Conservation (phyloP, 2,113 vertebrate genomes). For the Garra rufa region DNA sequence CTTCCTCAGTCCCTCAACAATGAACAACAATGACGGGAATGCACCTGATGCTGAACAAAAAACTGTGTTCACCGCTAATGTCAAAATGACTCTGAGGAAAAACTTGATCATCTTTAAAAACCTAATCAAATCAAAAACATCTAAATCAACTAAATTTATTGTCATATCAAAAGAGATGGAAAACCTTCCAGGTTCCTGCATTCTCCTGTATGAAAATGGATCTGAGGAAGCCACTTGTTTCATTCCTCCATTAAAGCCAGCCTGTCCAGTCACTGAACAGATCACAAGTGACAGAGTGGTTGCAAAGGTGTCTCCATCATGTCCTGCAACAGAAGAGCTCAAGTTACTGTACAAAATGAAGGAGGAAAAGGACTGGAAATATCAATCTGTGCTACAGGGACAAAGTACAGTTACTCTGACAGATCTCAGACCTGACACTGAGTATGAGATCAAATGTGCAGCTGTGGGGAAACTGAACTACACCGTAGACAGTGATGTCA, state of each 20-base stretch:
- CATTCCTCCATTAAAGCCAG: constrained; percentile 43
- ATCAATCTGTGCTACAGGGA: background rate
- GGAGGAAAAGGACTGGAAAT: constrained; percentile 29
- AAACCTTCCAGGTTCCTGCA: constrained; percentile 1
- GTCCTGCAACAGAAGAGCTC: background rate
- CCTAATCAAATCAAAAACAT: constrained; percentile 10
- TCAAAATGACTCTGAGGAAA: background rate
- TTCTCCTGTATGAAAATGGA: constrained; percentile 49
- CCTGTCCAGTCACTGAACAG: background rate
- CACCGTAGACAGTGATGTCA: background rate
- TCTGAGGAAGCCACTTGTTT: constrained; percentile 26
- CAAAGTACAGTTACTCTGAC: constrained; percentile 12
- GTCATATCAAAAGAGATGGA: constrained; percentile 29
- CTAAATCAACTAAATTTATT: constrained; percentile 8
- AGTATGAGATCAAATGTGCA: constrained; percentile 42
- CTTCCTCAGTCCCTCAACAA: constrained; percentile 22
- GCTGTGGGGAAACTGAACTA: constrained; percentile 12
- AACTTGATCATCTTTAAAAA: background rate
- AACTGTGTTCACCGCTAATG: background rate
- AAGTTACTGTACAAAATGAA: constrained; percentile 10
- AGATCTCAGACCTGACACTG: constrained; percentile 1
- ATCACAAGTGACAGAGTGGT: background rate
- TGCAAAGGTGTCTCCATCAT: background rate
- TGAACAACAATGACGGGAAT: background rate
- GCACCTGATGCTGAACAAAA: background rate